Conservation (phyloP, 2,888 invertebrate species). For the Shargacucullia verbasci region DNA sequence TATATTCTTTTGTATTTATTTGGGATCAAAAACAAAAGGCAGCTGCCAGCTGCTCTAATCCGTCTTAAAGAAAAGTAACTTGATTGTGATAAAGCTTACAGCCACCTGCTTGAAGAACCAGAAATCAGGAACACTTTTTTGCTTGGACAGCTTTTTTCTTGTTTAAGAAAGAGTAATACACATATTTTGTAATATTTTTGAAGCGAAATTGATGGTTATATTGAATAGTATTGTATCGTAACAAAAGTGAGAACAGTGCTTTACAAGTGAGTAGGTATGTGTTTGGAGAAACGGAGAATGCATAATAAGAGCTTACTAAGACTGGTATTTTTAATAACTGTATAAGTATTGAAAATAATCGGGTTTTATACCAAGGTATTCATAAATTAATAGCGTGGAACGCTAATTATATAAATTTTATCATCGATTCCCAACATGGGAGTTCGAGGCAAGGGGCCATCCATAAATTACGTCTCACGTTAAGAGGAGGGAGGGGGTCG, state of each 20-base stretch:
- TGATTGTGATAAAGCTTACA: slow-evolving; percentile 1
- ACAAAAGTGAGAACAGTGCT: slow-evolving; percentile 13
- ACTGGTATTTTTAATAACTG: slow-evolving; percentile 27
- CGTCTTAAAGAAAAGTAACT: slow-evolving; percentile 10
- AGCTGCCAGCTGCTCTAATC: slow-evolving; percentile 1
- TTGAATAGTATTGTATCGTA: slow-evolving; percentile 1
- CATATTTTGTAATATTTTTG: no score
- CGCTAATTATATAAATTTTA: no score
- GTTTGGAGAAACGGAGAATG: slow-evolving; percentile 8
- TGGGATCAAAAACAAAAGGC: not conserved
- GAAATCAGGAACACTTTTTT: no score
- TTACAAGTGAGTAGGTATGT: slow-evolving; percentile 15
- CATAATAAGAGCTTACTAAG: slow-evolving; percentile 46
- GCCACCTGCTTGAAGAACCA: no score
- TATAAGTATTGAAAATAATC: slow-evolving; percentile 11
- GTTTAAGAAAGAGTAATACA: no score
- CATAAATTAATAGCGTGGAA: no score
- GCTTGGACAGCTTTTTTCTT: no score
- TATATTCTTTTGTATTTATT: slow-evolving; percentile 1
- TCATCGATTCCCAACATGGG: not conserved
- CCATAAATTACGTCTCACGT: no score
- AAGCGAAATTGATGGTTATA: not conserved
- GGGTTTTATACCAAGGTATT: not conserved
- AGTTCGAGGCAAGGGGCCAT: no score
- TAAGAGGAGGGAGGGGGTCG: no score